Conservation (phyloP, 2,888 invertebrate genomes). For the Idaea aversata region DNA sequence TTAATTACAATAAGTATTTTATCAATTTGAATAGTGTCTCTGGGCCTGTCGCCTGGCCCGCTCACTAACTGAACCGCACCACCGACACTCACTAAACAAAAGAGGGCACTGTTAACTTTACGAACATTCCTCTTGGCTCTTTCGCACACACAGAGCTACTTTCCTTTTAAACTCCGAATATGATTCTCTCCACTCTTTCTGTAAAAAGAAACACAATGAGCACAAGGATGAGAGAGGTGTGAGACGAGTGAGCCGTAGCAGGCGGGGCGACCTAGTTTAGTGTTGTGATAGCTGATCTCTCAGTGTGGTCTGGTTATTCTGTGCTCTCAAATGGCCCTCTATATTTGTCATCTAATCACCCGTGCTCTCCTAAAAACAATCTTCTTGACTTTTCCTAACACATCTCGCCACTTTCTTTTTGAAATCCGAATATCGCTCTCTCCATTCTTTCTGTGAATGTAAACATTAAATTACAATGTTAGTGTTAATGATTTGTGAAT, state of each 20-base stretch:
- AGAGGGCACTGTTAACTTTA: conserved; percentile 83
- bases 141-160: conserved; percentile 98
- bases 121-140: conserved; percentile 99
- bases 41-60: conserved; percentile 51
- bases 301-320: conserved; percentile 43
- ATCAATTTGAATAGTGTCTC: conserved; percentile 80
- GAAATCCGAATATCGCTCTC: conserved; percentile 98
- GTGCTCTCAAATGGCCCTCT: conserved; percentile 63
- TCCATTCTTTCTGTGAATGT: conserved; percentile 96
- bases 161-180: conserved; percentile 98
- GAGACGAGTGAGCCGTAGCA: conserved; percentile 44
- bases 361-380: conserved; percentile 89
- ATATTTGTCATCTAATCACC: conserved; percentile 58
- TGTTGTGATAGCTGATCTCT: conserved; percentile 33
- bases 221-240: conserved; percentile 60
- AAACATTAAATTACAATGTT: conserved; percentile 51
- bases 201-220: conserved; percentile 80
- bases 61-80: conserved; percentile 55
- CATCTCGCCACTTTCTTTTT: conserved; percentile 98
- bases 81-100: conserved; percentile 76
- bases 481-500: conserved; percentile 20
- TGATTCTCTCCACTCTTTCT: conserved; percentile 99
- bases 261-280: conserved; percentile 48
- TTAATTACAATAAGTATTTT: conserved; percentile 78
- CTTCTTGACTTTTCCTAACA: conserved; percentile 99